Conservation (phyloP, 2,888 invertebrate genomes). For the Macrosoma leucophasiata region DNA sequence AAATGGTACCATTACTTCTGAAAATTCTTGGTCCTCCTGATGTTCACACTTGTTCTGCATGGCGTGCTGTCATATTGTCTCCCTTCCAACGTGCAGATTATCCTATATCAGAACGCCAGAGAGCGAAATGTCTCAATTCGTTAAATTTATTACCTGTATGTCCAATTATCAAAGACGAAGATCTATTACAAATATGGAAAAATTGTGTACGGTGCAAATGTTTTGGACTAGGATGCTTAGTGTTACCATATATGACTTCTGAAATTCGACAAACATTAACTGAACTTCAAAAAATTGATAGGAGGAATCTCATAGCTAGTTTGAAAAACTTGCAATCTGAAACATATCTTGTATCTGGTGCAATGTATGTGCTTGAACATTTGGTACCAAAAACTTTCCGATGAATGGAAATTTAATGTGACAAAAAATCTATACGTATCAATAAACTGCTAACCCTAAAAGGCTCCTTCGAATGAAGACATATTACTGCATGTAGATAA, state of each 20-base stretch:
- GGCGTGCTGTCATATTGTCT: constrained; percentile 58
- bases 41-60: constrained; percentile 50
- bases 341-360: constrained; percentile 62
- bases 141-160: constrained; percentile 64
- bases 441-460: too few species aligned
- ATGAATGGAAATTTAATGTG: too few species aligned
- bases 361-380: constrained; percentile 63
- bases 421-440: too few species aligned
- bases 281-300: constrained; percentile 62
- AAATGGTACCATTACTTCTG: constrained; percentile 57
- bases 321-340: constrained; percentile 64
- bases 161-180: constrained; percentile 60
- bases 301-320: constrained; percentile 58
- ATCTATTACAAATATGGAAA: constrained; percentile 65
- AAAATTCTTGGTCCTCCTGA: constrained; percentile 49
- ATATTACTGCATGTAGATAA: too few species aligned
- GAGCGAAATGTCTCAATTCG: constrained; percentile 54
- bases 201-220: constrained; percentile 63
- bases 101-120: constrained; percentile 66
- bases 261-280: constrained; percentile 48
- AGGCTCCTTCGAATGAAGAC: too few species aligned
- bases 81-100: constrained; percentile 68
- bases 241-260: constrained; percentile 62
- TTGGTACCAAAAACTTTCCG: constrained; percentile 45
- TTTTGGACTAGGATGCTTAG: constrained; percentile 59